Percentiles rank a stretch among this genome's conserved stretches.
phyloP scores from a whole-genome alignment of 2,888 invertebrate genomes.

The Phalera bucephala region DNA sequence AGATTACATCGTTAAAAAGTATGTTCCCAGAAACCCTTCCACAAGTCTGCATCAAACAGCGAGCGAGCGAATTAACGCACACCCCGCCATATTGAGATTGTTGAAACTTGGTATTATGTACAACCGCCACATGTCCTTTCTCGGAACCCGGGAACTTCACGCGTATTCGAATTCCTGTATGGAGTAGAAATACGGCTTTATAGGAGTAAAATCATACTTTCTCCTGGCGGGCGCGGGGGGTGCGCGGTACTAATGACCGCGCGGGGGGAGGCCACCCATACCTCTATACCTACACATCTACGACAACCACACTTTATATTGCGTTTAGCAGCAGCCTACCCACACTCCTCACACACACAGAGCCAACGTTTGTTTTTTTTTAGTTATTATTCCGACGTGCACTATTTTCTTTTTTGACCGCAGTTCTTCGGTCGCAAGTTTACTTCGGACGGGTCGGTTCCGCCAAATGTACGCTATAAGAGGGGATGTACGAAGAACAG shows the following conservation, averaged over 20 bases:
- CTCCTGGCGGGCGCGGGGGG: constrained; percentile 72
- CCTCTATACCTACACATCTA: constrained; percentile 66
- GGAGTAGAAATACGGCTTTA: constrained; percentile 83
- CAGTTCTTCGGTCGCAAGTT: constrained; percentile 42
- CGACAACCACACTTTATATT: constrained; percentile 82
- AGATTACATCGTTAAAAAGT: not conserved
- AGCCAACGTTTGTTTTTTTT: constrained; percentile 69
- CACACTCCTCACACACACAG: constrained; percentile 70
- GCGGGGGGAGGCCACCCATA: constrained; percentile 72
- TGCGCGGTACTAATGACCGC: constrained; percentile 80
- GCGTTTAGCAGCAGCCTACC: constrained; percentile 79
- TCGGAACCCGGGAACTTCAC: constrained; percentile 72
- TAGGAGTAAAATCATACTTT: constrained; percentile 83
- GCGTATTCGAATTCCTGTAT: constrained; percentile 82
- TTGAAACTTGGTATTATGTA: constrained; percentile 79
- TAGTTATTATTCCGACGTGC: constrained; percentile 71
- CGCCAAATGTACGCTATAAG: constrained; percentile 33
- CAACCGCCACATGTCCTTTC: constrained; percentile 76
- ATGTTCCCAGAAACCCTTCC: constrained; percentile 9
- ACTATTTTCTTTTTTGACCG: constrained; percentile 74
- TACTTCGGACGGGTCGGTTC: constrained; percentile 21
- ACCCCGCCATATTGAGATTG: constrained; percentile 69
- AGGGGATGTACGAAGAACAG: constrained; percentile 27
- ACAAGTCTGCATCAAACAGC: constrained; percentile 33
- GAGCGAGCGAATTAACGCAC: constrained; percentile 57